Percentiles rank a stretch among this genome's conserved stretches.
Evolutionary conservation across 1,140 invertebrate species (phyloP).

Genomic region (Himalopsyche phryganea): DNA sequence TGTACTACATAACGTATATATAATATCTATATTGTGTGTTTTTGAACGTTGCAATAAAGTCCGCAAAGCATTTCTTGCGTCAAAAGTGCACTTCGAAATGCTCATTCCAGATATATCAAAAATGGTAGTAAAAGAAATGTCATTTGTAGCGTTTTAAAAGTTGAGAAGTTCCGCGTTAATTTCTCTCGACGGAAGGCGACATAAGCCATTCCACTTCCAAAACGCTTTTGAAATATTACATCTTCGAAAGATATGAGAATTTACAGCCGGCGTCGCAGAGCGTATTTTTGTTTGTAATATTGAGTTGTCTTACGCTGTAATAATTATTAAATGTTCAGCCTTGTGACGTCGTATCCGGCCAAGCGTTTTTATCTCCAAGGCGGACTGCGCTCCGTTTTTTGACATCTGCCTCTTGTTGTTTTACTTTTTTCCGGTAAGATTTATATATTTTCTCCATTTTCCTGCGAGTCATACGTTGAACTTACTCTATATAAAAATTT

Average conservation of each 20-base stretch:
- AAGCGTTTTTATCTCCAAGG: constrained; percentile 1
- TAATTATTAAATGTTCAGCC: neutral
- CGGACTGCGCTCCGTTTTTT: neutral
- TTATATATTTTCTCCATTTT: neutral
- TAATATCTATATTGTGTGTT: too few species aligned
- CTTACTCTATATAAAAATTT: too few species aligned
- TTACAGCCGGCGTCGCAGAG: too few species aligned
- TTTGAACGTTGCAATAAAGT: too few species aligned
- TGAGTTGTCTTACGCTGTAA: neutral
- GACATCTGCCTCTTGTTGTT: neutral
- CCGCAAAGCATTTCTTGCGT: too few species aligned
- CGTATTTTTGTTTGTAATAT: neutral
- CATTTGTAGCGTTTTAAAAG: neutral
- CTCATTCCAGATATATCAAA: too few species aligned
- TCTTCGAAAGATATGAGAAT: too few species aligned
- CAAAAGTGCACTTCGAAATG: too few species aligned
- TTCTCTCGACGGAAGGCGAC: neutral
- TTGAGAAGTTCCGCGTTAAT: neutral
- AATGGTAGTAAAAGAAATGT: neutral
- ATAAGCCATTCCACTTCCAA: neutral
- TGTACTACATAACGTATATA: too few species aligned
- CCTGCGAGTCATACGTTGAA: too few species aligned
- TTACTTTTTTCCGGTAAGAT: neutral
- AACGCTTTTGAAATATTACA: neutral
- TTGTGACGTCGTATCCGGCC: neutral